Percentiles rank a stretch among this genome's conserved stretches.
Evolutionary conservation across 1,140 invertebrate species (phyloP).

Genomic region (Ceratina australensis): DNA sequence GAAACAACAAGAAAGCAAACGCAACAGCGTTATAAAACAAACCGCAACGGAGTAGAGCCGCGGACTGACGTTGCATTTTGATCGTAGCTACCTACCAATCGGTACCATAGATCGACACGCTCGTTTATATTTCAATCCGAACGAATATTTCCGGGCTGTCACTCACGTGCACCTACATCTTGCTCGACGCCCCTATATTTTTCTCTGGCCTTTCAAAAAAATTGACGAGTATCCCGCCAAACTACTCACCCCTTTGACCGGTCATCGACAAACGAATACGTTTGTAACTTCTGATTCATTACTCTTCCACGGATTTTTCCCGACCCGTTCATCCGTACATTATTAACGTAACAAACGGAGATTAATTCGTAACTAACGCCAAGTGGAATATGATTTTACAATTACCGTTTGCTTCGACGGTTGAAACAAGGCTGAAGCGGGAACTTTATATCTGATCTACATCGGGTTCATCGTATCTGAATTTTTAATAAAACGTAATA

Average conservation of each 20-base stretch:
- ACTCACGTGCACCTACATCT: not conserved
- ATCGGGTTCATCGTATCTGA: no score
- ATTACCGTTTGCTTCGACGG: no score
- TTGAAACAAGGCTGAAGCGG: no score
- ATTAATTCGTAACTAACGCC: no score
- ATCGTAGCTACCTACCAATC: slow-evolving; percentile 1
- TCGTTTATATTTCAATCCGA: slow-evolving; percentile 33
- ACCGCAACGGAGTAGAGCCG: slow-evolving; percentile 18
- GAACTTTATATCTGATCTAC: no score
- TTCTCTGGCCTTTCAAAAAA: not conserved
- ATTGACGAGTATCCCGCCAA: not conserved
- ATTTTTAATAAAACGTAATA: no score
- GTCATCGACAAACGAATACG: not conserved
- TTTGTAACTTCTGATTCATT: not conserved
- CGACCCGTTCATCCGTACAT: no score
- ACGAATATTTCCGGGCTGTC: slow-evolving; percentile 2
- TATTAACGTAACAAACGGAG: no score
- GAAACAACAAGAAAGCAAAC: slow-evolving; percentile 13
- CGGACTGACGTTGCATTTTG: slow-evolving; percentile 31
- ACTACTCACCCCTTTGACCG: not conserved
- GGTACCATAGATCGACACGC: not conserved
- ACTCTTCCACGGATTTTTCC: not conserved
- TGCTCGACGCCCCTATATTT: not conserved
- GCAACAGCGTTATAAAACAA: slow-evolving; percentile 37
- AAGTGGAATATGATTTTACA: no score